phyloP scores from a whole-genome alignment of 2,113 vertebrate genomes.

The Etheostoma spectabile region DNA sequence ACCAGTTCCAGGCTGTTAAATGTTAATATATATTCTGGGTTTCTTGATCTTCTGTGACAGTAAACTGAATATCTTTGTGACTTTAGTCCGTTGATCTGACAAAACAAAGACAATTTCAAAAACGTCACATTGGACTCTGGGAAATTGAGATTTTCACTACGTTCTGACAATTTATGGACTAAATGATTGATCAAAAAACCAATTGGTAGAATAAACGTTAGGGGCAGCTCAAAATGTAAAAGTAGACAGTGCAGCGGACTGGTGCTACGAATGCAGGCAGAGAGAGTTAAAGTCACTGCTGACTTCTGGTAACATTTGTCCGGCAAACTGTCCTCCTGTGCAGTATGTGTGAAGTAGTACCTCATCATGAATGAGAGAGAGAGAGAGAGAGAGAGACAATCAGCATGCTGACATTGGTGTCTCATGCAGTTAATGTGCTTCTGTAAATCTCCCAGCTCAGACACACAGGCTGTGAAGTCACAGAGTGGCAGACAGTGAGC shows the following conservation, averaged over 20 bases:
- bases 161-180: not conserved
- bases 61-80: not conserved
- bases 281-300: not conserved
- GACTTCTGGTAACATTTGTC: conserved; percentile 30
- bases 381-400: conserved; percentile 29
- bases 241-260: no score
- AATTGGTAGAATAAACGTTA: not conserved
- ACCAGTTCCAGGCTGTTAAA: not conserved
- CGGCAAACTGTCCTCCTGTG: conserved; percentile 29
- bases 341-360: conserved; percentile 21
- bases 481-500: conserved; percentile 62
- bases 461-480: conserved; percentile 71
- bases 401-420: conserved; percentile 58
- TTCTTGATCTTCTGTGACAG: not conserved
- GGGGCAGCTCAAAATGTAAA: not conserved
- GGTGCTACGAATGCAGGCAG: not conserved
- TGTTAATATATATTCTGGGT: not conserved
- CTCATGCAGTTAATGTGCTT: conserved; percentile 62
- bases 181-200: not conserved
- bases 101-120: not conserved
- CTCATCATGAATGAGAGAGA: conserved; percentile 13
- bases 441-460: conserved; percentile 62
- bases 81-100: no score
- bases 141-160: not conserved
- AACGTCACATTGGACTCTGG: not conserved